Percentiles rank a stretch among this genome's conserved stretches.
Conservation (phyloP, 2,888 invertebrate genomes). For the Stictocephala bisonia region DNA sequence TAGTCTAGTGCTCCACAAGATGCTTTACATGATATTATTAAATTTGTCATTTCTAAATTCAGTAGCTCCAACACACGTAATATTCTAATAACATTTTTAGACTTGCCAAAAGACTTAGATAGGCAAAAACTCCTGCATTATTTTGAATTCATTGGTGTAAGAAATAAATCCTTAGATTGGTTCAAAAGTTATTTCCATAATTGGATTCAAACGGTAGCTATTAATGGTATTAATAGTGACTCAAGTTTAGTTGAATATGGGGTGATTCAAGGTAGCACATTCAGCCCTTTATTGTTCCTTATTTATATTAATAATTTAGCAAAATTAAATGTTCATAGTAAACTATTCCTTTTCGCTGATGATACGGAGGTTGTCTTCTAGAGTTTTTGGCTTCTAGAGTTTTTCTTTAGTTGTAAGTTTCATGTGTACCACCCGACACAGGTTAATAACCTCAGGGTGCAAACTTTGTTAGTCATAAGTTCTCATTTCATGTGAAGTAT, state of each 20-base stretch:
- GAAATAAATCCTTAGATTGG: neutral
- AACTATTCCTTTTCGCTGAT: conserved; percentile 30
- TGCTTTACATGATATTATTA: neutral
- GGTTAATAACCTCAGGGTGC: too few species aligned
- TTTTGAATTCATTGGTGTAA: neutral
- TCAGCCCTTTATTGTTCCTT: conserved; percentile 41
- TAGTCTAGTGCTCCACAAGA: too few species aligned
- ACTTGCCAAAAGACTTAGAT: conserved; percentile 25
- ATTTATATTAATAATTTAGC: conserved; percentile 39
- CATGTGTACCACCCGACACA: too few species aligned
- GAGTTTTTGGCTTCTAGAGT: too few species aligned
- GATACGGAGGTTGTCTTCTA: conserved; percentile 40
- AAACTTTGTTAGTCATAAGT: too few species aligned
- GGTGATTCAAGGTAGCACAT: conserved; percentile 34
- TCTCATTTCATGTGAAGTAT: too few species aligned
- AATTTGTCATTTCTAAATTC: neutral
- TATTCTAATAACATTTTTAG: conserved; percentile 3
- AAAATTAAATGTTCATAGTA: conserved; percentile 6
- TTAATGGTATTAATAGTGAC: neutral
- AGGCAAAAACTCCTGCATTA: neutral
- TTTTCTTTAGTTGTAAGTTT: too few species aligned
- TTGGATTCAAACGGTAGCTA: conserved; percentile 2
- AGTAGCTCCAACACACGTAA: neutral
- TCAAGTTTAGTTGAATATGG: neutral
- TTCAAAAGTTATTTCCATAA: conserved; percentile 9